These are phyloP conservation scores for Cerceris ruficornis DNA, from an alignment of 2,888 invertebrate species.

Conservation along the genomic window DNA sequence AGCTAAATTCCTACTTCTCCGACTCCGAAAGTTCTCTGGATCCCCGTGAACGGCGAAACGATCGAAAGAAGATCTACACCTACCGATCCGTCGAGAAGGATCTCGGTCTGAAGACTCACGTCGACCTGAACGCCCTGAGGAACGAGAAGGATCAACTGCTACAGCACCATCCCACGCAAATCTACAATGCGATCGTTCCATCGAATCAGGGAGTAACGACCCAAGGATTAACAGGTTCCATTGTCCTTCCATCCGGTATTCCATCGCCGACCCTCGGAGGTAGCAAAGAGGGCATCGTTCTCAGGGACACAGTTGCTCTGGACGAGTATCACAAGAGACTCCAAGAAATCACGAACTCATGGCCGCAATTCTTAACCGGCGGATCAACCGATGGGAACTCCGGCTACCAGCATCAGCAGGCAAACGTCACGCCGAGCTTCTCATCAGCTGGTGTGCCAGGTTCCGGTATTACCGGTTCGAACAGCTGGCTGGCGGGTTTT, in stretches of 20 bases:
- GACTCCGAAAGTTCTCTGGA: slow-evolving; percentile 30
- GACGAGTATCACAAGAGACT: slow-evolving; percentile 75
- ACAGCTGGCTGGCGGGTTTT: slow-evolving; percentile 36
- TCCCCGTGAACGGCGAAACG: slow-evolving; percentile 28
- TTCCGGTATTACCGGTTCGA: slow-evolving; percentile 3
- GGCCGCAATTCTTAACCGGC: slow-evolving; percentile 64
- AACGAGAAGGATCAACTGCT: slow-evolving; percentile 25
- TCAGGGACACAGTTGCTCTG: slow-evolving; percentile 71
- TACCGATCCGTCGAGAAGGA: slow-evolving; percentile 57
- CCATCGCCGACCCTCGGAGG: slow-evolving; percentile 57
- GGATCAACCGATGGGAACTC: background rate
- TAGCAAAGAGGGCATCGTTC: slow-evolving; percentile 66
- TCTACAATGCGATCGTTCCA: background rate
- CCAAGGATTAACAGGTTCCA: slow-evolving; percentile 27
- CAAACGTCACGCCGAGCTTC: background rate
- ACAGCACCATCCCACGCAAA: slow-evolving; percentile 20
- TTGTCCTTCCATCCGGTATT: slow-evolving; percentile 46
- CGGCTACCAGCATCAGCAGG: slow-evolving; percentile 18
- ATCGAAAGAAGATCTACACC: slow-evolving; percentile 37
- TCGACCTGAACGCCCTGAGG: slow-evolving; percentile 10
- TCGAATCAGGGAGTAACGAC: background rate
- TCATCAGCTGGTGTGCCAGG: background rate
- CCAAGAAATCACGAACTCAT: slow-evolving; percentile 73
- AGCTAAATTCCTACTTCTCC: slow-evolving; percentile 23
- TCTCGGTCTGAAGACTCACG: slow-evolving; percentile 18